Base-by-base conservation (phyloP, 2,113 vertebrate species). In the Xiphias gladius region DNA sequence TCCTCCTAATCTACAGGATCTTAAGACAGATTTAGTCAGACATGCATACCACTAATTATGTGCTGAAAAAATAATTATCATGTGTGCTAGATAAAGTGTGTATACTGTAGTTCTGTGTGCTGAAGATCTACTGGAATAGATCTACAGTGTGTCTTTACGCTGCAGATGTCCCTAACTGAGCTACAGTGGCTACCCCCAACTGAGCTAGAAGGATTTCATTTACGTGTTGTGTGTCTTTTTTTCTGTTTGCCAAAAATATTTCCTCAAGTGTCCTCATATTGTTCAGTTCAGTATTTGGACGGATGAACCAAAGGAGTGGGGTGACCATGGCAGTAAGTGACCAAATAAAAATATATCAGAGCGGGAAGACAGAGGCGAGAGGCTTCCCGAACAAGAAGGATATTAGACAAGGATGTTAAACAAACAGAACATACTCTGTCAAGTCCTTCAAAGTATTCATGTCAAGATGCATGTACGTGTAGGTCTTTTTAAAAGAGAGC, bases 261-360 rank as follows among this genome's bases (percentile, higher is more conserved):
- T 68, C 67, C 43, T 80, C 37, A 66, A 64, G 63, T 79, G 73
- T 86, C 88, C 59, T 88, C 61, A 65, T 82, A 68, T 86, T 84
- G 77, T 87, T 80, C 61, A 82, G 54, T 58, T 81, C 26, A 86
- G 83, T 83, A 73, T 82, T 87, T 87, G 76, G 52, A 86, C 76
- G 81, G 58, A 82, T 65, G 26, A 93, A 94, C 92, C 91, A 94
- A 93, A 94, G 85, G 68, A 76, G 55, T 65, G 54, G 37, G 67
- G 59, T 72, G 65, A 84, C 7, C 35, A 62, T 77, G 79, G 71
- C 64, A 81, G 76, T 63, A 63, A 77, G 88, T 79, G 91, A 93
- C 93, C 92, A 92, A 94, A 93, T 90, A 85, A 91, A 35, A 93
- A 91, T 87, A 85, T 75, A 82, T 76, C 37, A n/a, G n/a, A 48